Evolutionary conservation across 1,140 invertebrate genomes (phyloP).

Genomic region (Heliconius hewitsoni): DNA sequence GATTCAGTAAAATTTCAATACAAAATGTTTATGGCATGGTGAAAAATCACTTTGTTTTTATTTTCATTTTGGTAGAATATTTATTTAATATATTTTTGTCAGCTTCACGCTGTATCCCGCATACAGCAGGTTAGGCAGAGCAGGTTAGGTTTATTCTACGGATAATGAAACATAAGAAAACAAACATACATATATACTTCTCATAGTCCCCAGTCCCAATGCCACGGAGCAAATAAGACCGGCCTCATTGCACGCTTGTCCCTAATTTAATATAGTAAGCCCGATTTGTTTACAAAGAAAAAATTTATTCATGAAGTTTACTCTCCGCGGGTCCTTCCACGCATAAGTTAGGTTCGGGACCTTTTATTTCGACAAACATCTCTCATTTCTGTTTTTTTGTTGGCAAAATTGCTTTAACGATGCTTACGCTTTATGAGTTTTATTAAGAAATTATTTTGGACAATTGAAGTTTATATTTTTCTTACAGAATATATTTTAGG

Average conservation of each 20-base stretch:
- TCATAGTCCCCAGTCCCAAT: slow-evolving; percentile 13
- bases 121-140: no score
- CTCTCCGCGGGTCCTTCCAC: slow-evolving; percentile 61
- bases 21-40: neutral
- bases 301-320: slow-evolving; percentile 79
- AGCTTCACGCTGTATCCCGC: no score
- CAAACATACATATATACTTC: neutral
- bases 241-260: slow-evolving; percentile 39
- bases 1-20: neutral
- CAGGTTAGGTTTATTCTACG: no score
- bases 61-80: neutral
- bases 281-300: slow-evolving; percentile 79
- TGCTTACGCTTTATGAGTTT: slow-evolving; percentile 6
- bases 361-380: slow-evolving; percentile 43
- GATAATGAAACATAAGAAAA: neutral
- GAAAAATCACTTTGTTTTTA: neutral
- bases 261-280: slow-evolving; percentile 72
- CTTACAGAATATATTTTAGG: neutral
- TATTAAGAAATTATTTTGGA: slow-evolving; percentile 2
- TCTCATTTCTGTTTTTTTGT: slow-evolving; percentile 37
- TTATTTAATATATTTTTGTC: neutral
- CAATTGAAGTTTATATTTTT: neutral
- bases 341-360: slow-evolving; percentile 58
- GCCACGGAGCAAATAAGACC: slow-evolving; percentile 7
- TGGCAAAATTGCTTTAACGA: slow-evolving; percentile 8